These are phyloP conservation scores for Gymnocypris eckloni DNA, from an alignment of 2,797 vertebrate species.

Conservation along the genomic window DNA sequence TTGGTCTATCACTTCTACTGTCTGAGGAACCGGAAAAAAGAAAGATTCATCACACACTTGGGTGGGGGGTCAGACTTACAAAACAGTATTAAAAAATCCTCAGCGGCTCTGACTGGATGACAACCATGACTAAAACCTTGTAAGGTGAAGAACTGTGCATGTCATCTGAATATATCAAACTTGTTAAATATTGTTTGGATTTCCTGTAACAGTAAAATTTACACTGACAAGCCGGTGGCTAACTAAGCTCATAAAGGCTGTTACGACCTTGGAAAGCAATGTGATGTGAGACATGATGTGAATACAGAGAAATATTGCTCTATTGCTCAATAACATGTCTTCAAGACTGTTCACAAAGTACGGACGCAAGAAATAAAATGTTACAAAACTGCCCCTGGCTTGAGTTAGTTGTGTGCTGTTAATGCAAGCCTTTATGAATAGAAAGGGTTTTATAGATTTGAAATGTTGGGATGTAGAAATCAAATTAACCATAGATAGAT, in stretches of 20 bases:
- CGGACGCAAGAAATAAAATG: not conserved
- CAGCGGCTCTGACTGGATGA: not conserved
- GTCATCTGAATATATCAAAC: not conserved
- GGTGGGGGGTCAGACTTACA: slow-evolving; percentile 47
- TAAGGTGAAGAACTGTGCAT: slow-evolving; percentile 23
- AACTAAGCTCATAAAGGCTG: slow-evolving; percentile 9
- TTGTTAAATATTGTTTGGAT: not conserved
- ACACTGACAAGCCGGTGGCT: not conserved
- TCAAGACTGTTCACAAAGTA: not conserved
- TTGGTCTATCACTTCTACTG: slow-evolving; percentile 59
- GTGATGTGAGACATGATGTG: not conserved
- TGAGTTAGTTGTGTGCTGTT: not conserved
- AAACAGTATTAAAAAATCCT: slow-evolving; percentile 23
- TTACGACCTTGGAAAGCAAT: not conserved
- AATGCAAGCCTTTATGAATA: not conserved
- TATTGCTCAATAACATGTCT: slow-evolving; percentile 9
- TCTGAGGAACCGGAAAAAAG: slow-evolving; percentile 52
- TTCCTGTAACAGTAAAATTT: not conserved
- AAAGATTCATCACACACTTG: slow-evolving; percentile 60
- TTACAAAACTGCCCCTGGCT: not conserved
- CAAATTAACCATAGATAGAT: not conserved
- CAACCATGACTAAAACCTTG: slow-evolving; percentile 29
- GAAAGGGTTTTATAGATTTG: not conserved
- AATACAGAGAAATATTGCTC: slow-evolving; percentile 8
- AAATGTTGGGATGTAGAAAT: not conserved